A percentile compares a stretch with the other conserved stretches of the same genome.
These are phyloP conservation scores for Calycopis cecrops DNA, from an alignment of 1,140 invertebrate species.

Conservation along the genomic window DNA sequence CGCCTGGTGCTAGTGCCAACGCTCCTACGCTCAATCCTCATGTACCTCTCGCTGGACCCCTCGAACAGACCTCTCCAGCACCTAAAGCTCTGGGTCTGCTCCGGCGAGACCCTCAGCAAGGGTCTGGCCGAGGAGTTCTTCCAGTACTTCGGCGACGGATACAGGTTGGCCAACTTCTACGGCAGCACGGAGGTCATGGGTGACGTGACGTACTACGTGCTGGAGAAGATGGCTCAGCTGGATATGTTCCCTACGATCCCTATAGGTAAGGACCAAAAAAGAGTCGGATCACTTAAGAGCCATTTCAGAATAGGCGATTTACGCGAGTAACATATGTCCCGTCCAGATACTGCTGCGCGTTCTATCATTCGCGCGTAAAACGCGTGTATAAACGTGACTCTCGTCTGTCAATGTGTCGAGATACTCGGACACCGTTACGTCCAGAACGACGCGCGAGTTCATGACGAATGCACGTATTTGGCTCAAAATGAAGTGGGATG, in stretches of 20 bases:
- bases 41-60: conserved; percentile 78
- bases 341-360: no score
- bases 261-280: conserved; percentile 79
- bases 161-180: conserved; percentile 89
- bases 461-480: no score
- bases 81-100: conserved; percentile 88
- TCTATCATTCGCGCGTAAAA: no score
- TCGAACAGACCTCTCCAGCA: conserved; percentile 68
- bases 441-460: no score
- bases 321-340: no score
- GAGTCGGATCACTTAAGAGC: no score
- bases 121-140: conserved; percentile 84
- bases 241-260: conserved; percentile 82
- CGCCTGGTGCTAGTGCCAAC: conserved; percentile 90
- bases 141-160: conserved; percentile 77
- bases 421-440: no score
- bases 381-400: no score
- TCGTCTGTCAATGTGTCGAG: no score
- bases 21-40: conserved; percentile 83
- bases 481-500: no score
- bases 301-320: no score
- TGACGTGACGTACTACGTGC: conserved; percentile 60
- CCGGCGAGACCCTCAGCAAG: conserved; percentile 84
- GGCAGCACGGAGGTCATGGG: conserved; percentile 87
- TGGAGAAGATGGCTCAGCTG: conserved; percentile 76